These are phyloP conservation scores for Ramphastos sulfuratus DNA, from an alignment of 2,113 vertebrate species.

Conservation along the genomic window DNA sequence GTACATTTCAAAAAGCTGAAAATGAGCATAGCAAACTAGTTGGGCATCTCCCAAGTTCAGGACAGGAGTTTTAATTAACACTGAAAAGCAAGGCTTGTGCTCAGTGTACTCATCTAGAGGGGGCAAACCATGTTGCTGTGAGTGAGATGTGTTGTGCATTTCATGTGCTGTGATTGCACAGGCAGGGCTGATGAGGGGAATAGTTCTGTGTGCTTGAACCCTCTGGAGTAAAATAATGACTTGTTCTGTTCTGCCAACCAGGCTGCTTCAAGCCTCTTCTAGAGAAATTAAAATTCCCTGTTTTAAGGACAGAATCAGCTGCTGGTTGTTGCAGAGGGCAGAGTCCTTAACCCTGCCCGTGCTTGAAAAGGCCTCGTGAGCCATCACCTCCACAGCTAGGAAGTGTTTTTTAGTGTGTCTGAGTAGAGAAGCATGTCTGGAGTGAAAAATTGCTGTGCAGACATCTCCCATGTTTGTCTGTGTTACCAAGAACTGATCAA, in stretches of 20 bases:
- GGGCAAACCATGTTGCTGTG: not conserved
- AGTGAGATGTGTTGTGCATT: not conserved
- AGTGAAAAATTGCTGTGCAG: not conserved
- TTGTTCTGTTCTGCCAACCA: not conserved
- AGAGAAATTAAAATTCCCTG: not conserved
- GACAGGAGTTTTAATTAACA: not conserved
- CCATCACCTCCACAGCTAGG: not conserved
- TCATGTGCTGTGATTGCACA: not conserved
- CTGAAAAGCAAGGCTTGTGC: not conserved
- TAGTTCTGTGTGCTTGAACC: not conserved
- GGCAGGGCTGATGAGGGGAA: not conserved
- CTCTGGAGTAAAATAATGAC: not conserved
- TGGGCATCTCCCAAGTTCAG: not conserved
- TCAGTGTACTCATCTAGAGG: not conserved
- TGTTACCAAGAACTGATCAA: not conserved
- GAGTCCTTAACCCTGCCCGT: not conserved
- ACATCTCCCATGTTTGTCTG: not conserved
- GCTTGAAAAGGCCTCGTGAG: not conserved
- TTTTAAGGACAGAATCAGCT: not conserved
- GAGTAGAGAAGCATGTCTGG: not conserved
- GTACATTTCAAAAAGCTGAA: slow-evolving; percentile 52
- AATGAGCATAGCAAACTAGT: not conserved
- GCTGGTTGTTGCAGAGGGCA: not conserved
- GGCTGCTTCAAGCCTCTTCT: not conserved
- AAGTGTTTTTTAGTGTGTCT: not conserved